These are phyloP conservation scores for Percopsis omiscomaycus DNA, from an alignment of 2,797 vertebrate species.

Conservation along the genomic window DNA sequence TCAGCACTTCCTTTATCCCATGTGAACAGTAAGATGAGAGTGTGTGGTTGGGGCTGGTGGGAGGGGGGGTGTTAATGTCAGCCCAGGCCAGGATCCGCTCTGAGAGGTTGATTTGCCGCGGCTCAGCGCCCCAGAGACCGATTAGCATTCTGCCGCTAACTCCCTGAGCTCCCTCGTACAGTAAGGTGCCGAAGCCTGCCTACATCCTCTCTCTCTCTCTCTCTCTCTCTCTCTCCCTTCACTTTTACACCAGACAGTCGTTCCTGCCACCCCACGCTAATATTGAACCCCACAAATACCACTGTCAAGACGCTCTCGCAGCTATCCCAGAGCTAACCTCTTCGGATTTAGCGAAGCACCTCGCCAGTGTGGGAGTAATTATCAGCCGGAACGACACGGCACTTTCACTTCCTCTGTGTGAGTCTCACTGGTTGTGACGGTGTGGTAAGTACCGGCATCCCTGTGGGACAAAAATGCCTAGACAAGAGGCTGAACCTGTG, in stretches of 20 bases:
- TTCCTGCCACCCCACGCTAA: constrained; percentile 46
- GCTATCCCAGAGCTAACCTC: constrained; percentile 46
- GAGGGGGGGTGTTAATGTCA: constrained; percentile 64
- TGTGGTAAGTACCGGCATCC: constrained; percentile 32
- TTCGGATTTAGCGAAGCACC: constrained; percentile 50
- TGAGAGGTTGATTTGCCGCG: constrained; percentile 73
- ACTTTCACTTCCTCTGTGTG: constrained; percentile 21
- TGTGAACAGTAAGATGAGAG: constrained; percentile 62
- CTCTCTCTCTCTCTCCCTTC: too few relatives aligned
- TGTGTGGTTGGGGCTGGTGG: constrained; percentile 51
- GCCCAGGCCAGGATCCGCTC: constrained; percentile 68
- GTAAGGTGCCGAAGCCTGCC: constrained; percentile 42
- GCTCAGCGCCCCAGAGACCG: constrained; percentile 67
- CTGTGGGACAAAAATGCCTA: constrained; percentile 31
- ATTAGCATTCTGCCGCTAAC: constrained; percentile 70
- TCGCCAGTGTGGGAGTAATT: constrained; percentile 48
- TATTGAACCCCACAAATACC: constrained; percentile 62
- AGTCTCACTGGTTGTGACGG: constrained; percentile 46
- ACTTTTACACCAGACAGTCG: constrained; percentile 20
- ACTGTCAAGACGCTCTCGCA: constrained; percentile 45
- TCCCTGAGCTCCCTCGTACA: constrained; percentile 58
- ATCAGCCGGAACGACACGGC: constrained; percentile 40
- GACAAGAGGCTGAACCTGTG: constrained; percentile 41
- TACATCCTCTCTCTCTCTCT: constrained; percentile 27
- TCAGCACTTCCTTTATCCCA: constrained; percentile 41